phyloP scores from a whole-genome alignment of 2,113 vertebrate genomes.

The Patagioenas fasciata region DNA sequence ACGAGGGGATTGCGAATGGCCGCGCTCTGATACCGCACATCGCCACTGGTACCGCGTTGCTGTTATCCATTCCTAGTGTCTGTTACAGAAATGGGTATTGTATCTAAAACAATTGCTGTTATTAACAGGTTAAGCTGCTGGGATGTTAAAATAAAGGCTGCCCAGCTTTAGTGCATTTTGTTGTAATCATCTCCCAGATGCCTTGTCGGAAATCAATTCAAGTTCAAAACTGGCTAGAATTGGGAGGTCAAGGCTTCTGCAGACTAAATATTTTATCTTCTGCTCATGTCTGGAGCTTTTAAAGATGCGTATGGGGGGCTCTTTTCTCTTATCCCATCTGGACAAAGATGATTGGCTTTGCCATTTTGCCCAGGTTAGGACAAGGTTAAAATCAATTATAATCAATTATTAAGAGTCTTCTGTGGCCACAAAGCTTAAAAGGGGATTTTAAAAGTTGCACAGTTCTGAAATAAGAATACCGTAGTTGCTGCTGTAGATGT shows the following conservation, averaged over 20 bases:
- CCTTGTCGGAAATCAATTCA: constrained; percentile 95
- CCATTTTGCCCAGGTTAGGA: constrained; percentile 85
- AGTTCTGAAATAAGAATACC: constrained; percentile 70
- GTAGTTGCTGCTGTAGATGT: constrained; percentile 47
- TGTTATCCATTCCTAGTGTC: constrained; percentile 59
- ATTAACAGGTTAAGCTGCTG: constrained; percentile 84
- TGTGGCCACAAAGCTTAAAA: constrained; percentile 81
- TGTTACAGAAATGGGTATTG: constrained; percentile 75
- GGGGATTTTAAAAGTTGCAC: constrained; percentile 72
- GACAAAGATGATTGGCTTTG: constrained; percentile 84
- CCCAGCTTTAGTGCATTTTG: constrained; percentile 94
- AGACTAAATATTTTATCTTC: constrained; percentile 97
- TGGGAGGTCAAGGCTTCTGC: constrained; percentile 90
- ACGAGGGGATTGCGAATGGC: neutral
- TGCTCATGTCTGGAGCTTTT: constrained; percentile 91
- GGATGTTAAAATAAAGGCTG: constrained; percentile 85
- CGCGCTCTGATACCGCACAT: neutral
- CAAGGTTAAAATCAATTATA: constrained; percentile 92
- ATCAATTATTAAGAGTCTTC: constrained; percentile 93
- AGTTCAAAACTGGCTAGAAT: constrained; percentile 88
- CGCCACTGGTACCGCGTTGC: constrained; percentile 9
- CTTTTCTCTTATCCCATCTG: constrained; percentile 80
- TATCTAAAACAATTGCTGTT: constrained; percentile 81
- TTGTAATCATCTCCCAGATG: constrained; percentile 95
- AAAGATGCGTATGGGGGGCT: constrained; percentile 83